These are phyloP conservation scores for Cololabis saira DNA, from an alignment of 2,113 vertebrate species.

Conservation along the genomic window DNA sequence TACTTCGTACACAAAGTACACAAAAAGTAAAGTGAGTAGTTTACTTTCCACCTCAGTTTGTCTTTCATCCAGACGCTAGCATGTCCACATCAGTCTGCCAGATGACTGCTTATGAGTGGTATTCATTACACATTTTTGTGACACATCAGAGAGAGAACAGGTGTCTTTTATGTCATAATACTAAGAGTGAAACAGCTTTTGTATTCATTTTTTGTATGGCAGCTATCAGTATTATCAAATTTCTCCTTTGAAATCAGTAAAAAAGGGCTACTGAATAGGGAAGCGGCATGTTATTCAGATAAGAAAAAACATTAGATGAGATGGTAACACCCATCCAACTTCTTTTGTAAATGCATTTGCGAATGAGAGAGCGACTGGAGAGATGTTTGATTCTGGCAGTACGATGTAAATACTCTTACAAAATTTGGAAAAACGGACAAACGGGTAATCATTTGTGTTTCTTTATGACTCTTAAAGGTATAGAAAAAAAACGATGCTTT, in stretches of 20 bases:
- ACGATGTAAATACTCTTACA: conserved; percentile 1
- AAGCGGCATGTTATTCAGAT: conserved; percentile 62
- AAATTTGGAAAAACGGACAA: background rate
- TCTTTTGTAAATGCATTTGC: conserved; percentile 60
- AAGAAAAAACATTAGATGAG: conserved; percentile 39
- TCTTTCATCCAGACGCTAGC: background rate
- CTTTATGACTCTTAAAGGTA: background rate
- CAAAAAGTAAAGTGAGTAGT: too few relatives aligned
- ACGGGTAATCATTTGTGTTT: too few relatives aligned
- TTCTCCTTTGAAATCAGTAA: conserved; percentile 72
- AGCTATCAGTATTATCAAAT: conserved; percentile 74
- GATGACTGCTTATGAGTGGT: conserved; percentile 31
- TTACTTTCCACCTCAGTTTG: background rate
- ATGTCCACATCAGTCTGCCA: background rate
- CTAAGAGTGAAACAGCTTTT: conserved; percentile 59
- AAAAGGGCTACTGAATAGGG: conserved; percentile 55
- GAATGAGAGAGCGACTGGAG: conserved; percentile 33
- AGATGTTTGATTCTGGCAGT: conserved; percentile 21
- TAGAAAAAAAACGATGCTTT: background rate
- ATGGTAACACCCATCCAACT: conserved; percentile 71
- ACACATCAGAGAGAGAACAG: conserved; percentile 62
- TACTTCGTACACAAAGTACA: too few relatives aligned
- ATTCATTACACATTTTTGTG: conserved; percentile 61
- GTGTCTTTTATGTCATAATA: conserved; percentile 67
- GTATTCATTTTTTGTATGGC: conserved; percentile 64